A percentile compares a stretch with the other conserved stretches of the same genome.
phyloP scores from a whole-genome alignment of 2,113 vertebrate species.

The Salvator merianae region DNA sequence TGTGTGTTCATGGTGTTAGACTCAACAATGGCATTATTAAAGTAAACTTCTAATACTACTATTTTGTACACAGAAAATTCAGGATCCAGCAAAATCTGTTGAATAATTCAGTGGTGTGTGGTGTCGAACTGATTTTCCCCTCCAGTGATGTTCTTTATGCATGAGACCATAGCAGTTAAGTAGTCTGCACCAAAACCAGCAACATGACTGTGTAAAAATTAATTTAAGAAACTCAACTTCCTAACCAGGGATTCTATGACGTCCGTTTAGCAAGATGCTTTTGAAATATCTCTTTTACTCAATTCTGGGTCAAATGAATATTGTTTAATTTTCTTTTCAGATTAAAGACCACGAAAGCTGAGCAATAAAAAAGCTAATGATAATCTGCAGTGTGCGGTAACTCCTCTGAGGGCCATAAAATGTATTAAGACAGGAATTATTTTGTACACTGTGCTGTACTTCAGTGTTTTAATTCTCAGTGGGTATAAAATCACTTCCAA shows the following conservation, averaged over 20 bases:
- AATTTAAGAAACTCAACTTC: slow-evolving; percentile 28
- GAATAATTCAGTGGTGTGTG: slow-evolving; percentile 58
- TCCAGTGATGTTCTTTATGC: neutral
- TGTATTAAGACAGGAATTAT: slow-evolving; percentile 79
- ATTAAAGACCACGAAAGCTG: slow-evolving; percentile 74
- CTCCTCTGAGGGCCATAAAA: slow-evolving; percentile 71
- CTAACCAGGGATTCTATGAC: slow-evolving; percentile 46
- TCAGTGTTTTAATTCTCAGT: slow-evolving; percentile 68
- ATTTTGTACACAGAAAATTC: slow-evolving; percentile 60
- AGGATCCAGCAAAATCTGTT: slow-evolving; percentile 54
- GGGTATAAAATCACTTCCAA: slow-evolving; percentile 74
- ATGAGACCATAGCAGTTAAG: slow-evolving; percentile 62
- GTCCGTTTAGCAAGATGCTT: slow-evolving; percentile 59
- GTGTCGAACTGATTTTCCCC: slow-evolving; percentile 58
- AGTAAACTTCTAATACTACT: slow-evolving; percentile 56
- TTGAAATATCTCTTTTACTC: slow-evolving; percentile 66
- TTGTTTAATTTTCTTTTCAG: slow-evolving; percentile 80
- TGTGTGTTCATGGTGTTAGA: neutral
- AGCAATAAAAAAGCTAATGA: slow-evolving; percentile 69
- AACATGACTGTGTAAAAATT: slow-evolving; percentile 50
- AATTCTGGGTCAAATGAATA: slow-evolving; percentile 70
- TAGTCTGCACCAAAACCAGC: slow-evolving; percentile 37
- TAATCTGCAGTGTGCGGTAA: slow-evolving; percentile 52
- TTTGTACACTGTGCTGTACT: slow-evolving; percentile 73
- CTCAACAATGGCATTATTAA: slow-evolving; percentile 49